A percentile compares a stretch with the other conserved stretches of the same genome.
Evolutionary conservation across 2,113 vertebrate species (phyloP).

Genomic region (Tricholaema leucomelas): DNA sequence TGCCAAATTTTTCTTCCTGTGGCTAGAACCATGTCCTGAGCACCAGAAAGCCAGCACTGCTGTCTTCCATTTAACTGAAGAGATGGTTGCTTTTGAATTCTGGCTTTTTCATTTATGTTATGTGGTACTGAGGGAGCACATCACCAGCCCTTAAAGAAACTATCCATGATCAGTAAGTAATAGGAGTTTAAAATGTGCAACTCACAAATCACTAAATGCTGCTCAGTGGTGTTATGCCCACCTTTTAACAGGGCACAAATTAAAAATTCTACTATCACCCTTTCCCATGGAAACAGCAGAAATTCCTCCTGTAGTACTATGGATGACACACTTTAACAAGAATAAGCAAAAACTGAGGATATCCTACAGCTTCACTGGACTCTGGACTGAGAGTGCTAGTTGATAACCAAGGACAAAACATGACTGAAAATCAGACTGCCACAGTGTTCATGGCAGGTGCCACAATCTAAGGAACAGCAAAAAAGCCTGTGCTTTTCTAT

Average conservation of each 20-base stretch:
- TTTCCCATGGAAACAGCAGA: neutral
- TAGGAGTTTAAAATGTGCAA: neutral
- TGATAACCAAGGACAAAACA: neutral
- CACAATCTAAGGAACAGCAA: neutral
- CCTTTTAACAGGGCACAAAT: neutral
- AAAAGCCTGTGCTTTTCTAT: neutral
- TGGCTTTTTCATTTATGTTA: neutral
- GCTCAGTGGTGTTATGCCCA: neutral
- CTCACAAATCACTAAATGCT: neutral
- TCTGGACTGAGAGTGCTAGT: neutral
- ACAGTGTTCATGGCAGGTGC: neutral
- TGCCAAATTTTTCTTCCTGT: neutral
- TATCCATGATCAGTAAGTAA: neutral
- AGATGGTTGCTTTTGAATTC: neutral
- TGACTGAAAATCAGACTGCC: neutral
- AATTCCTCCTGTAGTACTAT: neutral
- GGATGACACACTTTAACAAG: neutral
- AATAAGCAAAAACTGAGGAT: neutral
- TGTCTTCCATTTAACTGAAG: neutral
- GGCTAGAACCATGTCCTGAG: neutral
- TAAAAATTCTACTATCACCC: neutral
- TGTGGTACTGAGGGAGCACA: fast-evolving
- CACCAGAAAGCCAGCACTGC: neutral
- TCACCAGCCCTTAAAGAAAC: neutral
- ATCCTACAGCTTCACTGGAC: neutral